Percentiles rank a stretch among this genome's conserved stretches.
Conservation (phyloP, 2,888 invertebrate species). For the Xestia rhomboidea region DNA sequence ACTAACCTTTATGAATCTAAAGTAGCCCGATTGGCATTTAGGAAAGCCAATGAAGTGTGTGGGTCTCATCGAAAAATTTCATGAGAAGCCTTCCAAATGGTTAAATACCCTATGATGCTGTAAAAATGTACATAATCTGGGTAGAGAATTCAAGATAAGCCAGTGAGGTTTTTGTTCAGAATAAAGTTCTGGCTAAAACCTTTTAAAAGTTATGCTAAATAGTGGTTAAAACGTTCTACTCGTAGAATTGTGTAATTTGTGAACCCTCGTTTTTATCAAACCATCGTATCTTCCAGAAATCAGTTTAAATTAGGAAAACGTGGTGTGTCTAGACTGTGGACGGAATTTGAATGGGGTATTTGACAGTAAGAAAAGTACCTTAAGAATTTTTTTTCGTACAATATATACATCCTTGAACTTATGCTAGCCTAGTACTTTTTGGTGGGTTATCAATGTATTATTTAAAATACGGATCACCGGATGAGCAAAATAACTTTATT, state of each 20-base stretch:
- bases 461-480: no score
- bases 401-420: no score
- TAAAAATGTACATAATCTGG: neutral
- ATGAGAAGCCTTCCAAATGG: constrained; percentile 6
- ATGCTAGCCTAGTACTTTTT: no score
- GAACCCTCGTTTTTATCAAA: neutral
- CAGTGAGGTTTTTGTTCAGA: neutral
- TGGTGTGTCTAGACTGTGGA: neutral
- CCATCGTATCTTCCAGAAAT: constrained; percentile 24
- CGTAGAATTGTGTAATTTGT: neutral
- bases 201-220: constrained; percentile 1
- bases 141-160: neutral
- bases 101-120: neutral
- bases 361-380: neutral
- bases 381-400: neutral
- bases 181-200: neutral
- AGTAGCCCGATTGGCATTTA: constrained; percentile 16
- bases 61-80: constrained; percentile 11
- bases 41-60: constrained; percentile 37
- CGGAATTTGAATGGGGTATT: neutral
- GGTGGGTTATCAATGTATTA: no score
- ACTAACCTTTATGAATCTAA: constrained; percentile 20
- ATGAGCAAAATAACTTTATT: no score
- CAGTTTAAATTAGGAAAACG: constrained; percentile 26
- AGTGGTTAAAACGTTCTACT: constrained; percentile 15